Evolutionary conservation across 2,113 vertebrate genomes (phyloP).

Genomic region (Hucho hucho): DNA sequence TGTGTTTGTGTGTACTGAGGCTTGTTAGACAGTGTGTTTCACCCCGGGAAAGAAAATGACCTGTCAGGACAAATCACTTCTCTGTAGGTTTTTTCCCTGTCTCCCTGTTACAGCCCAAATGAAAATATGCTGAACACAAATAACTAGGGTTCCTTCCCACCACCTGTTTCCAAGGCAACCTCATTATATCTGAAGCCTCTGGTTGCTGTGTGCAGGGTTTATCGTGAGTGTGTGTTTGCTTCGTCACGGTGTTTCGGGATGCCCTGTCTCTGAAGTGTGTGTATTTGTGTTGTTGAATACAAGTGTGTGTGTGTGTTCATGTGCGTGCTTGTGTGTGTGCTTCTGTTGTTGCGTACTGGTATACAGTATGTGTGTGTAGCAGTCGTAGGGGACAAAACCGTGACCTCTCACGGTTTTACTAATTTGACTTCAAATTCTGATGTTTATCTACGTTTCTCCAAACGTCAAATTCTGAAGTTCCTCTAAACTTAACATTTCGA

Average conservation of each 20-base stretch:
- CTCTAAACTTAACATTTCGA: too few species aligned
- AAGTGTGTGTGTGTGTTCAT: too few species aligned
- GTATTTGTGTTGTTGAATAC: neutral
- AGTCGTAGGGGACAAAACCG: too few species aligned
- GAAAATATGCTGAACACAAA: constrained; percentile 33
- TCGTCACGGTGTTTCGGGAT: neutral
- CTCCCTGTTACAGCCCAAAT: constrained; percentile 20
- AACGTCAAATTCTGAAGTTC: too few species aligned
- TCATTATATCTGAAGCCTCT: constrained; percentile 26
- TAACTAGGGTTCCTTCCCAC: constrained; percentile 24
- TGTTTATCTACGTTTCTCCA: too few species aligned
- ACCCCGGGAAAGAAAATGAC: constrained; percentile 6
- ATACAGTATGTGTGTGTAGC: too few species aligned
- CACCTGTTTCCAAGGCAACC: constrained; percentile 42
- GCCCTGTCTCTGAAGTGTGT: neutral
- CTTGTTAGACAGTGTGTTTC: neutral
- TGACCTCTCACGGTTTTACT: too few species aligned
- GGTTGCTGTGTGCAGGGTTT: neutral
- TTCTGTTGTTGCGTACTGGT: too few species aligned
- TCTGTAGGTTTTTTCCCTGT: neutral
- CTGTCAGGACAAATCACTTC: neutral
- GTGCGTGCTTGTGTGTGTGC: too few species aligned
- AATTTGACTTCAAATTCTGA: too few species aligned
- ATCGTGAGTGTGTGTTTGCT: neutral
- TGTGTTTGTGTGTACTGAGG: too few species aligned